Conservation (phyloP, 2,888 invertebrate species). For the Bombylius discolor region DNA sequence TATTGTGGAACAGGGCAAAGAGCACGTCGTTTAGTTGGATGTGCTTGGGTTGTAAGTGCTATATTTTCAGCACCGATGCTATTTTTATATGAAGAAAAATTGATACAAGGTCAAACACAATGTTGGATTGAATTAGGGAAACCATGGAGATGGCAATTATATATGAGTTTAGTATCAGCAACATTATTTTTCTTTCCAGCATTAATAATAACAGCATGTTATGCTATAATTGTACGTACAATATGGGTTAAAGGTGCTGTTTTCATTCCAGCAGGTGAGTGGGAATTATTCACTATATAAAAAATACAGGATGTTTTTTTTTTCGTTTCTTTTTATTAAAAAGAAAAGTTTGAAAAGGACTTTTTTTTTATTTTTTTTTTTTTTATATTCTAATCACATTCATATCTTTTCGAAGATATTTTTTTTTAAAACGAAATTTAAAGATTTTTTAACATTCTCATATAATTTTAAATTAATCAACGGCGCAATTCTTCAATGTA, state of each 20-base stretch:
- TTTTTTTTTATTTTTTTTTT: too few species aligned
- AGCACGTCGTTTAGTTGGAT: slow-evolving; percentile 61
- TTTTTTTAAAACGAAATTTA: too few species aligned
- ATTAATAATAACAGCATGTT: slow-evolving; percentile 77
- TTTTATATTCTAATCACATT: too few species aligned
- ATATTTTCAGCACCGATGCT: slow-evolving; percentile 72
- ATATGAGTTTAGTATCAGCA: slow-evolving; percentile 71
- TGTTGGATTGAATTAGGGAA: slow-evolving; percentile 80
- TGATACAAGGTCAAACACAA: slow-evolving; percentile 63
- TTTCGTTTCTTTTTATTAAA: background rate
- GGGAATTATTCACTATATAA: background rate
- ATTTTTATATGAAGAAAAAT: slow-evolving; percentile 65
- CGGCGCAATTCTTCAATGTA: too few species aligned
- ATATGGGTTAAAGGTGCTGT: slow-evolving; percentile 68
- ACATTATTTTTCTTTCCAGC: slow-evolving; percentile 78
- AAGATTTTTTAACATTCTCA: too few species aligned
- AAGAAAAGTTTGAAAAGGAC: too few species aligned
- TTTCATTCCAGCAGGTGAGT: slow-evolving; percentile 30
- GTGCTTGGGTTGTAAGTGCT: slow-evolving; percentile 72
- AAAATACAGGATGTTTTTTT: background rate
- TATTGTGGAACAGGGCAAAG: slow-evolving; percentile 54
- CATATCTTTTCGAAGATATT: too few species aligned
- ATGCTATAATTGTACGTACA: slow-evolving; percentile 78
- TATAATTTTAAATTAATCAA: too few species aligned
- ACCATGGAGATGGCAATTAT: slow-evolving; percentile 70